Base-by-base conservation (phyloP, 2,888 invertebrate genomes). In the Neria commutata region DNA sequence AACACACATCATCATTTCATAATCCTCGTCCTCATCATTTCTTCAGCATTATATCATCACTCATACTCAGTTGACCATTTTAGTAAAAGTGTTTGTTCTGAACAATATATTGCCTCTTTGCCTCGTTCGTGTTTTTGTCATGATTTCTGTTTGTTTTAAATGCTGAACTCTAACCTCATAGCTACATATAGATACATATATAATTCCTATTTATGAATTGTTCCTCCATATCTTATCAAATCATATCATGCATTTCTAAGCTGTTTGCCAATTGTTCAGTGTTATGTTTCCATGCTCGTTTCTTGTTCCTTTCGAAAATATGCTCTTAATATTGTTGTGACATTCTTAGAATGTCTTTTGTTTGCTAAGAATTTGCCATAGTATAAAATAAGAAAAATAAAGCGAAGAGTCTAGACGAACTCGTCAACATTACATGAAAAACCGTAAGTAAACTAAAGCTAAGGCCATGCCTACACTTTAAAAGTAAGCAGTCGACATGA, bases 301-400 rank as follows among this genome's bases (percentile, higher is more conserved):
- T 48, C 54, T 64, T 63, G n/a, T n/a, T n/a, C n/a, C n/a, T n/a
- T n/a, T n/a, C n/a, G n/a, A n/a, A n/a, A n/a, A n/a, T n/a, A n/a
- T 37, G 21, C 21, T 42, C 11, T 29, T 29, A 25, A 16, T 47
- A 23, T 49, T 52, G 16, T 46, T 48, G 17, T 48, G 45, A 54
- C 67, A 70, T 69, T 70, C 45, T n/a, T 70, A 70, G 71, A 70
- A 66, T 70, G 63, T 66, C 54, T 49, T 57, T 57, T 51, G 29
- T 37, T 37, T 16, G 24, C 14, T 49, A 26, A 54, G 19, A 42
- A 19, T 42, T 19, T 17, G 42, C 21, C 21, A n/a, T 42, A 17
- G 42, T 21, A 14, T 19, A 42, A 42, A 19, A 17, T 4, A 42
- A 6, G 21, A 4, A 42, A 42, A 17, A n/a, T 14, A 37, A 37